Evolutionary conservation across 2,797 vertebrate genomes (phyloP).

Genomic region (Numenius phaeopus): DNA sequence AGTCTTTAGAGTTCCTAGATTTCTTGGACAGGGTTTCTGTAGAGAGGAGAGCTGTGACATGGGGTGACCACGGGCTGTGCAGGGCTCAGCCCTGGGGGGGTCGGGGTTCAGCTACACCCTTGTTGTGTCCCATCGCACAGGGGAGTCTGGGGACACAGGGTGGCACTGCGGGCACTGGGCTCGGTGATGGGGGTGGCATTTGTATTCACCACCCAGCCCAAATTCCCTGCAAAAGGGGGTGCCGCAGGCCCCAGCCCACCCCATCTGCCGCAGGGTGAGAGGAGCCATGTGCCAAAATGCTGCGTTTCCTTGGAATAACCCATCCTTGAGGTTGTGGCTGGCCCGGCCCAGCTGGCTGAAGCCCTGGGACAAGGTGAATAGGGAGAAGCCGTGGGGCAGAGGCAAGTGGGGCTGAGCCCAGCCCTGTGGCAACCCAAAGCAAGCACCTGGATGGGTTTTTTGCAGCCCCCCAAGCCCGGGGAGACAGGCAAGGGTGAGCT

Average conservation of each 20-base stretch:
- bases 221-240: neutral
- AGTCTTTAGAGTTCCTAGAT: constrained; percentile 22
- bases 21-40: neutral
- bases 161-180: fast-evolving
- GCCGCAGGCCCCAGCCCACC: neutral
- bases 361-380: neutral
- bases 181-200: neutral
- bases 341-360: fast-evolving
- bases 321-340: fast-evolving
- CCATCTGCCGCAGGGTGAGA: fast-evolving
- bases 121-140: fast-evolving
- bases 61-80: fast-evolving
- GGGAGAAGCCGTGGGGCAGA: neutral
- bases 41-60: neutral
- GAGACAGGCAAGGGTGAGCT: neutral
- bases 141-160: neutral
- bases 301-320: fast-evolving
- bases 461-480: neutral
- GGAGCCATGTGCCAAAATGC: neutral
- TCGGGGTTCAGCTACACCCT: neutral
- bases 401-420: neutral
- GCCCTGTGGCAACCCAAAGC: neutral
- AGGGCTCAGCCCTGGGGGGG: neutral
- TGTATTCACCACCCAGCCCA: neutral
- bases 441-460: fast-evolving